Conservation (phyloP, 2,113 vertebrate genomes). For the Riparia riparia region DNA sequence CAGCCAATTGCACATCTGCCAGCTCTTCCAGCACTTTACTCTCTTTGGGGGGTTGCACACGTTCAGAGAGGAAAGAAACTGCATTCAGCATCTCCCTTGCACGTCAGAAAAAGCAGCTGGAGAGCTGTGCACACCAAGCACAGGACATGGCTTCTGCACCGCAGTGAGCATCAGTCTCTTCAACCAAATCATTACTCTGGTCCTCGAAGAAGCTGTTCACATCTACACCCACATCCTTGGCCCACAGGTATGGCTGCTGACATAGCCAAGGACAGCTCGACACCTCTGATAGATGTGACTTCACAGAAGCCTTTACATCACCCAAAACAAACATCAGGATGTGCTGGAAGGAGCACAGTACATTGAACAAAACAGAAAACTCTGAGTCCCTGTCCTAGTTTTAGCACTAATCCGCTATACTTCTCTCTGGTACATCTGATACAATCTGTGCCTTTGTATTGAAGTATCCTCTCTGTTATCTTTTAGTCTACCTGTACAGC, state of each 20-base stretch:
- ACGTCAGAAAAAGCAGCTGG: conserved; percentile 48
- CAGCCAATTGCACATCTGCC: background rate
- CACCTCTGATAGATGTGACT: background rate
- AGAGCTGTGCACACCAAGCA: background rate
- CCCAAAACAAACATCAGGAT: background rate
- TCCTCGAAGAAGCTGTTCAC: conserved; percentile 26
- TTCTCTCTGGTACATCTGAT: background rate
- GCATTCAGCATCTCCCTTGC: background rate
- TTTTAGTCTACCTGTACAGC: background rate
- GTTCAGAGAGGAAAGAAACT: background rate
- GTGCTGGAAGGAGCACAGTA: background rate
- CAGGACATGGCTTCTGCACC: background rate
- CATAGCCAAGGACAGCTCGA: conserved; percentile 27
- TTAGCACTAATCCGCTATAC: background rate
- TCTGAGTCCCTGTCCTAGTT: background rate
- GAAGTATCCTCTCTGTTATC: background rate
- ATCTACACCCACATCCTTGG: background rate
- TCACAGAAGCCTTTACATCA: background rate
- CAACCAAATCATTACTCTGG: background rate
- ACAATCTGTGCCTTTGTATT: background rate
- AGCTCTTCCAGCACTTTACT: background rate
- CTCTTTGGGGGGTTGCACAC: background rate
- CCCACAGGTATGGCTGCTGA: background rate
- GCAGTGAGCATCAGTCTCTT: background rate
- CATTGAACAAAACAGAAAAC: background rate